phyloP scores from a whole-genome alignment of 1,140 invertebrate genomes.

The Lepidostoma basale region DNA sequence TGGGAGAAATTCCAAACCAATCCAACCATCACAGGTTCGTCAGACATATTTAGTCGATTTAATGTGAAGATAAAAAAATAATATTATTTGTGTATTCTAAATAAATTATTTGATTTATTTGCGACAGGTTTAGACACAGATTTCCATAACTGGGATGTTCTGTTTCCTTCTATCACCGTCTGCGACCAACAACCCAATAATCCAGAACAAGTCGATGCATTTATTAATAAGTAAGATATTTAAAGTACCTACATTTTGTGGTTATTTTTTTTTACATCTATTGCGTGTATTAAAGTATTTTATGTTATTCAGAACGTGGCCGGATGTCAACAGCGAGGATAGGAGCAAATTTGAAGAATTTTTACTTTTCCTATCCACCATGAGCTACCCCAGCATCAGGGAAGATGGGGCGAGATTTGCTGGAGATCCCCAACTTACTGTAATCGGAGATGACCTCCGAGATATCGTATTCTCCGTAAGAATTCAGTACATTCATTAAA shows the following conservation, averaged over 20 bases:
- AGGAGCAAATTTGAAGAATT: slow-evolving; percentile 47
- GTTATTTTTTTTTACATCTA: neutral
- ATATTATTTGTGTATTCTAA: neutral
- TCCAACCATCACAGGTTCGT: slow-evolving; percentile 73
- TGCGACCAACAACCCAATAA: slow-evolving; percentile 64
- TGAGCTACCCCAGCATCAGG: slow-evolving; percentile 53
- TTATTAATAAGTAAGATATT: slow-evolving; percentile 56
- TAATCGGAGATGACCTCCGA: slow-evolving; percentile 49
- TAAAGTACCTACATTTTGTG: too few species aligned
- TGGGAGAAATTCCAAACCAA: slow-evolving; percentile 81
- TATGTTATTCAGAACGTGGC: slow-evolving; percentile 37
- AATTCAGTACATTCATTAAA: too few species aligned
- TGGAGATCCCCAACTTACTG: slow-evolving; percentile 47
- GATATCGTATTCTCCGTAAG: slow-evolving; percentile 55
- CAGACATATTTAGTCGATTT: neutral
- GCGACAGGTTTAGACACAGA: slow-evolving; percentile 71
- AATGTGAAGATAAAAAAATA: neutral
- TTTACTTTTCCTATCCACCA: slow-evolving; percentile 53
- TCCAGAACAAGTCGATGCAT: slow-evolving; percentile 55
- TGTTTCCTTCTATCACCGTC: slow-evolving; percentile 71
- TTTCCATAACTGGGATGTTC: slow-evolving; percentile 76
- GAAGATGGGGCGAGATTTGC: slow-evolving; percentile 49
- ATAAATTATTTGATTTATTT: neutral
- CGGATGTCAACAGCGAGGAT: slow-evolving; percentile 28
- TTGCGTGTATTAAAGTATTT: neutral